Evolutionary conservation across 2,888 invertebrate genomes (phyloP), one percentile per base, ranked within the genome.

Genomic region (Crossocerus cetratus): DNA sequence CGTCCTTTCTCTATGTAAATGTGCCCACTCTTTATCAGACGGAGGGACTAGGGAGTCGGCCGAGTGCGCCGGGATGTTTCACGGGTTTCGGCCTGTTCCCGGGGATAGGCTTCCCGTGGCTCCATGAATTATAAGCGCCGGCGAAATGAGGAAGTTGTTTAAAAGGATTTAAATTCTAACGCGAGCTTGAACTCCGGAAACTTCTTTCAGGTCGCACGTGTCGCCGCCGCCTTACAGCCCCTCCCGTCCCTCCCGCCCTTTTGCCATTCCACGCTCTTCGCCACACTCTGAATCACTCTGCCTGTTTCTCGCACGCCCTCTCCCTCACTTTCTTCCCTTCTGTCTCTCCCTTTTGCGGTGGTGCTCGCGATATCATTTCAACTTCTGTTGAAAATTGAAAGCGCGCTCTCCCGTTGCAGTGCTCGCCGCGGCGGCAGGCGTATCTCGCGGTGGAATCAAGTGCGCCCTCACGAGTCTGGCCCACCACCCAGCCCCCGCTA

Each of bases 121-220:
- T 42, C 74, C 70, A 77, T 78, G 78, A 83, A 82, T 83, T 80
- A 82, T 75, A 78, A 80, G 72, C 76, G 68, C 22, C 76, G 22
- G 23, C 64, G 72, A 82, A 76, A 81, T 69, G 74, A 78, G 72
- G 65, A 79, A 81, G 74, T 81, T 76, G 78, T 78, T 77, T 76
- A 74, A 78, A 80, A 77, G 71, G 69, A 78, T 82, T 81, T 74
- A 69, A 75, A 78, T 81, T 72, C 71, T 64, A 72, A 75, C 74
- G 61, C 68, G 65, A 44, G 68, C 55, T 55, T 32, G 42, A 60
- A 53, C 32, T 4, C 59, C 61, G 42, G 53, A 56, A 77, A 80
- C 55, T 80, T 80, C 74, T 59, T 80, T 74, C 69, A 65, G 74
- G 68, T 66, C 59, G 61, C 66, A 42, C 60, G 71, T 68, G 68